phyloP scores from a whole-genome alignment of 1,140 invertebrate species.

The Procambarus clarkii region DNA sequence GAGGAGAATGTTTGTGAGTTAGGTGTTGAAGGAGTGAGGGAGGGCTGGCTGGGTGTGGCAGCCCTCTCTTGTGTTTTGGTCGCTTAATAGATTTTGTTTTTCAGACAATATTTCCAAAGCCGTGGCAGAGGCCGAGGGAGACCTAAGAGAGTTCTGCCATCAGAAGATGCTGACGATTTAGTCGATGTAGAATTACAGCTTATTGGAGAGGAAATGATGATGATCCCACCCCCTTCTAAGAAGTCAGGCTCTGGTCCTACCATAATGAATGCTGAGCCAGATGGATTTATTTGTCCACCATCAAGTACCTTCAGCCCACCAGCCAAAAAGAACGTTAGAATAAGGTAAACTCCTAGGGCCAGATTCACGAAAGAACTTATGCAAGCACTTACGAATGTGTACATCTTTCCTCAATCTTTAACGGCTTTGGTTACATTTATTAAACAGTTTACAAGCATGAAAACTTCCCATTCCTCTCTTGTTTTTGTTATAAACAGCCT shows the following conservation, averaged over 20 bases:
- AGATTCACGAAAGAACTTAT: no score
- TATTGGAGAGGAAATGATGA: constrained; percentile 38
- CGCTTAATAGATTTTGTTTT: background rate
- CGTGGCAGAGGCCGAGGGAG: background rate
- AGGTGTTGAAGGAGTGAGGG: no score
- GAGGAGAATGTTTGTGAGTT: no score
- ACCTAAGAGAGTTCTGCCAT: background rate
- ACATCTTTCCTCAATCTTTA: no score
- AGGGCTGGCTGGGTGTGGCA: no score
- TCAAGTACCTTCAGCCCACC: background rate
- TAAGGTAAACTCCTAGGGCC: no score
- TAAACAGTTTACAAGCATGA: no score
- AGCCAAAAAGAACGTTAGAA: constrained; percentile 43
- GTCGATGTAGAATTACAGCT: constrained; percentile 36
- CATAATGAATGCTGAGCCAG: constrained; percentile 43
- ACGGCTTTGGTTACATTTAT: no score
- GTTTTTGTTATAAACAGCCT: no score
- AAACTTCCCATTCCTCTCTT: no score
- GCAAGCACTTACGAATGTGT: no score
- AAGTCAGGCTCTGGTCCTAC: constrained; percentile 26
- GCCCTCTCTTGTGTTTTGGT: no score
- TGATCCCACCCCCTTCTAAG: constrained; percentile 47
- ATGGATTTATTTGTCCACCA: constrained; percentile 41
- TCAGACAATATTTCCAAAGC: constrained; percentile 61
- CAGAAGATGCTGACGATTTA: constrained; percentile 32